These are phyloP conservation scores for Melanocharis versteri DNA, from an alignment of 2,113 vertebrate species.

Conservation along the genomic window DNA sequence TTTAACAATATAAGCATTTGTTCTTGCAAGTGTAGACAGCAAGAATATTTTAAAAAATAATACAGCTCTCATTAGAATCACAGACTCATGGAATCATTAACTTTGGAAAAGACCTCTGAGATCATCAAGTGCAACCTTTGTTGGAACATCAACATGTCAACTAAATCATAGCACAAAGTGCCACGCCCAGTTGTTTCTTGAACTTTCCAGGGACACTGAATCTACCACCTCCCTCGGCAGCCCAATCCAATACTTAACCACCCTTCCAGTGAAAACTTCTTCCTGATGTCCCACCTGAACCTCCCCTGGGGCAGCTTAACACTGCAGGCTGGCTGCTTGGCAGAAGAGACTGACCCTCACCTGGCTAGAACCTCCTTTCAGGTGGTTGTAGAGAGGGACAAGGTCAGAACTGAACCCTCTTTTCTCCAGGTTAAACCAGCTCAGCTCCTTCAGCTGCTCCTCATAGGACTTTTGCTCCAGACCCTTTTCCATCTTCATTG, in stretches of 20 bases:
- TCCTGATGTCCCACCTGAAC: not conserved
- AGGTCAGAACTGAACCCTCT: not conserved
- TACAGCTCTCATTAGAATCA: not conserved
- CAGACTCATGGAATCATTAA: not conserved
- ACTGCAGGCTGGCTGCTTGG: not conserved
- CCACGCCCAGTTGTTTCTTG: rapidly evolving
- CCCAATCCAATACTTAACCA: not conserved
- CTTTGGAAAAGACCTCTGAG: not conserved
- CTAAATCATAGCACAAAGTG: not conserved
- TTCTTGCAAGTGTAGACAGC: not conserved
- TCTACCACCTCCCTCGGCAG: not conserved
- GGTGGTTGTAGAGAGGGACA: no score
- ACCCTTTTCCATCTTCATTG: not conserved
- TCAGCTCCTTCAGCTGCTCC: not conserved
- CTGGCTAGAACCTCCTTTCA: not conserved
- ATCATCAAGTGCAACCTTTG: not conserved
- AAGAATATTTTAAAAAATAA: not conserved
- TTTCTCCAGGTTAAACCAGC: not conserved
- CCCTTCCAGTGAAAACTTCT: not conserved
- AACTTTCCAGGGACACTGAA: not conserved
- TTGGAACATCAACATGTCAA: not conserved
- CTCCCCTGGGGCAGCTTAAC: not conserved
- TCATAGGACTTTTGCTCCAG: not conserved
- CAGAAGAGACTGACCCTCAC: not conserved
- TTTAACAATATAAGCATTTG: not conserved